phyloP scores from a whole-genome alignment of 2,888 invertebrate species.

The Portevinia maculata region DNA sequence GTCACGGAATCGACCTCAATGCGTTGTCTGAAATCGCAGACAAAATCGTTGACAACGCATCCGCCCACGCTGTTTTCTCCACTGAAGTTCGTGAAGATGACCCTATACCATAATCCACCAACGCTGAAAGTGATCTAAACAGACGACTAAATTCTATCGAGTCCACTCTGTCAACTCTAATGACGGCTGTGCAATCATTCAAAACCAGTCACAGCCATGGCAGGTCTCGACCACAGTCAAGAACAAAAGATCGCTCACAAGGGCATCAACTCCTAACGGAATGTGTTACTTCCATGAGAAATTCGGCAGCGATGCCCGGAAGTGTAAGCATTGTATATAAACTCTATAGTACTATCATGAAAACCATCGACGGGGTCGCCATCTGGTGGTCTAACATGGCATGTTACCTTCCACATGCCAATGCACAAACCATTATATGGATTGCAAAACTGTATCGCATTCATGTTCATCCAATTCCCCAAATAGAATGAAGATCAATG shows the following conservation, averaged over 20 bases:
- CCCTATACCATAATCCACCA: too few relatives aligned
- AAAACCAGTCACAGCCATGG: neutral
- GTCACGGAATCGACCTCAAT: too few relatives aligned
- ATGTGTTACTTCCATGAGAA: neutral
- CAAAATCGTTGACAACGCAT: too few relatives aligned
- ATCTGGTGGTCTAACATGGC: too few relatives aligned
- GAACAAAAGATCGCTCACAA: neutral
- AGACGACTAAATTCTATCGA: neutral
- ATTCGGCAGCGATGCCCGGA: neutral
- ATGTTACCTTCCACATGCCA: constrained; percentile 3
- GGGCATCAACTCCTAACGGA: neutral
- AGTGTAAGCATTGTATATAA: neutral
- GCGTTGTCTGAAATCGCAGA: too few relatives aligned
- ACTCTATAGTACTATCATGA: too few relatives aligned
- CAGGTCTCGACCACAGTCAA: neutral
- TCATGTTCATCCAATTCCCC: too few relatives aligned
- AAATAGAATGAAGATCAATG: too few relatives aligned
- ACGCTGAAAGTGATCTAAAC: neutral
- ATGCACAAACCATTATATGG: too few relatives aligned
- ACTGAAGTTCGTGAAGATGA: neutral
- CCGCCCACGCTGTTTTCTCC: neutral
- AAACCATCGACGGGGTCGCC: too few relatives aligned
- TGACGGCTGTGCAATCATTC: neutral
- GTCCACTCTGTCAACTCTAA: too few relatives aligned
- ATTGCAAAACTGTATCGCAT: too few relatives aligned